phyloP scores from a whole-genome alignment of 2,113 vertebrate species.

The Rousettus leschenaultii region DNA sequence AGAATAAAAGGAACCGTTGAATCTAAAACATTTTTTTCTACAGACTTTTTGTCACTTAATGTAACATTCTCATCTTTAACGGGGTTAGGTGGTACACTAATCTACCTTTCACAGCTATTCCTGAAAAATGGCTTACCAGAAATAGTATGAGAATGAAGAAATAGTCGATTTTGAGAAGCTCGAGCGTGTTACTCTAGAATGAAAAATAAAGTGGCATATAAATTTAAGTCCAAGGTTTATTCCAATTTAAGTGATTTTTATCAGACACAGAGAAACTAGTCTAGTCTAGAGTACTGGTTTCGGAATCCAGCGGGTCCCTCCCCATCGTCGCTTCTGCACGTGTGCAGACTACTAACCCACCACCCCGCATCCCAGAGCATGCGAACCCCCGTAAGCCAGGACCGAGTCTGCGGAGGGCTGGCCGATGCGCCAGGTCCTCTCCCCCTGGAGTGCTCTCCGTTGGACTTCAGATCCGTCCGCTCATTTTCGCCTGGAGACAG shows the following conservation, averaged over 20 bases:
- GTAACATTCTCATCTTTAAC: not conserved
- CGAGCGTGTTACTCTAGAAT: not conserved
- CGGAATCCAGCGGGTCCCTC: not conserved
- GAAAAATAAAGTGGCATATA: not conserved
- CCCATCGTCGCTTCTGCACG: rapidly evolving
- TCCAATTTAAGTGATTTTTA: not conserved
- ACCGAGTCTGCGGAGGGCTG: not conserved
- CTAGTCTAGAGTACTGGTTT: not conserved
- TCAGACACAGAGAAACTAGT: not conserved
- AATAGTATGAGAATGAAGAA: not conserved
- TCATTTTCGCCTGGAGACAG: too few species aligned
- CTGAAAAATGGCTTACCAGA: not conserved
- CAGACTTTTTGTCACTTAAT: not conserved
- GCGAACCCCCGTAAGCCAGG: rapidly evolving
- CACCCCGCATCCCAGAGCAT: not conserved
- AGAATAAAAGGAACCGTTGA: not conserved
- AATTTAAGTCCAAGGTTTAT: not conserved
- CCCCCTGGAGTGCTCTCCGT: not conserved
- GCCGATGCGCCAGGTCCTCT: rapidly evolving
- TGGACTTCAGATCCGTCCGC: not conserved
- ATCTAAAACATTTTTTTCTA: not conserved
- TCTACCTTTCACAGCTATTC: not conserved
- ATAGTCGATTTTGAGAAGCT: not conserved
- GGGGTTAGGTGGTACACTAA: not conserved
- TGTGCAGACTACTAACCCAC: not conserved